Evolutionary conservation across 2,113 vertebrate species (phyloP), one percentile per base, ranked within the genome.

Genomic region (Anser brachyrhynchus): DNA sequence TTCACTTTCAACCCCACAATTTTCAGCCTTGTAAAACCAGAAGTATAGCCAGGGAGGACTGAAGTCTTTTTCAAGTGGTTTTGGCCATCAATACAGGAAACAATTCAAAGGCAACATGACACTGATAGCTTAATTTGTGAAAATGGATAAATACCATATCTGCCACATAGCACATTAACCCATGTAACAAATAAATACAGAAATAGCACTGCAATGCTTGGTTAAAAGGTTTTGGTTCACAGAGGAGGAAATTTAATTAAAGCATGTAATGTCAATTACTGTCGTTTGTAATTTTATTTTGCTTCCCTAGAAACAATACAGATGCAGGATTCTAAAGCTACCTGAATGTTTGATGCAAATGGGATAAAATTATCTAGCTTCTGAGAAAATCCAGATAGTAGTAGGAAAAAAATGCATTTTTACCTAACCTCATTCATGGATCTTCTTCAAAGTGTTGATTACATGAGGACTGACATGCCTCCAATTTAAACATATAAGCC

Each of bases 161-260:
- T 97, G 94, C 97, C 97, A 95, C 90, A 96, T 97, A 96, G 94
- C 92, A 93, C 96, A 97, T 97, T 97, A 96, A 96, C 85, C 94
- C 94, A 97, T 96, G 96, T 96, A 97, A 97, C 97, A 97, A 96
- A 98, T 97, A 97, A 97, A 96, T 95, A 97, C 95, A 98, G 97
- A 98, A 98, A 98, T 97, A 97, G 96, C 97, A 97, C 97, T 95
- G 96, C 95, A 98, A 97, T 97, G 96, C 96, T 95, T 93, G 94
- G 92, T 97, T 98, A 98, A 98, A 98, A 98, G 98, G 98, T 98
- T 98, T 97, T 98, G 96, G 95, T 98, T 97, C 97, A 98, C 93
- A 98, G 97, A 97, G 92, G 96, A 98, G 97, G 98, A 98, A 98
- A 98, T 98, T 97, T 94, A 98, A 98, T 98, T 98, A 98, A 97